phyloP scores from a whole-genome alignment of 2,113 vertebrate genomes.

The Progne subis region DNA sequence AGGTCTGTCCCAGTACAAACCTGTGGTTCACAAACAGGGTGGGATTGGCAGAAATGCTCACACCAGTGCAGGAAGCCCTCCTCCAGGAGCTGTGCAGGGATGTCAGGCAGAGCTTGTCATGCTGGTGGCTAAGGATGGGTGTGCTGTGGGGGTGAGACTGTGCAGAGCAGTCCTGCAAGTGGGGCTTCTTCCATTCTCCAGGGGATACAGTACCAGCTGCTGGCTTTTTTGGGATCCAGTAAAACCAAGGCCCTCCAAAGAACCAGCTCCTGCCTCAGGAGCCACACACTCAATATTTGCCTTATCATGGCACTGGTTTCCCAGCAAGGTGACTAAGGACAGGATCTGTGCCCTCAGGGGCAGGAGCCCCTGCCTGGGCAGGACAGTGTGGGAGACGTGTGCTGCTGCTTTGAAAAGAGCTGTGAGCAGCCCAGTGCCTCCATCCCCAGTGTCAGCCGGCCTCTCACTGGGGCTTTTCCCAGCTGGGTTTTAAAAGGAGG shows the following conservation, averaged over 20 bases:
- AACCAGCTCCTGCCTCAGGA: not conserved
- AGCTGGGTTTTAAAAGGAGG: not conserved
- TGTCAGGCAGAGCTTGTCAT: not conserved
- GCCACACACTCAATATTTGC: not conserved
- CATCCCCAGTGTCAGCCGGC: not conserved
- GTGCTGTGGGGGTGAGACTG: not conserved
- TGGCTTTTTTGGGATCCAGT: not conserved
- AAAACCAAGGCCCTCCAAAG: not conserved
- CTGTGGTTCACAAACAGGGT: not conserved
- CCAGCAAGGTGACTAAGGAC: not conserved
- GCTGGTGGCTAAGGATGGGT: not conserved
- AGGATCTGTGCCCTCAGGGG: not conserved
- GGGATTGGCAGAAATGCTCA: not conserved
- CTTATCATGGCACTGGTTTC: not conserved
- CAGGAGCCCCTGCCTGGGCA: not conserved
- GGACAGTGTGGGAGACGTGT: fast-evolving
- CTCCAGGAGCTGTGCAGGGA: not conserved
- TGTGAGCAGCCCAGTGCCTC: not conserved
- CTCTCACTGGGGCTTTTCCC: not conserved
- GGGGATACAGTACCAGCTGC: not conserved
- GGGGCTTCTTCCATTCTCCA: not conserved
- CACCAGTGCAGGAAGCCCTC: not conserved
- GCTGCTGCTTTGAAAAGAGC: not conserved
- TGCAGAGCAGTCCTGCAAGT: not conserved
- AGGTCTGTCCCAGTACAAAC: not conserved